These are phyloP conservation scores for Neodiprion virginianus DNA, from an alignment of 1,140 invertebrate genomes.

Conservation along the genomic window DNA sequence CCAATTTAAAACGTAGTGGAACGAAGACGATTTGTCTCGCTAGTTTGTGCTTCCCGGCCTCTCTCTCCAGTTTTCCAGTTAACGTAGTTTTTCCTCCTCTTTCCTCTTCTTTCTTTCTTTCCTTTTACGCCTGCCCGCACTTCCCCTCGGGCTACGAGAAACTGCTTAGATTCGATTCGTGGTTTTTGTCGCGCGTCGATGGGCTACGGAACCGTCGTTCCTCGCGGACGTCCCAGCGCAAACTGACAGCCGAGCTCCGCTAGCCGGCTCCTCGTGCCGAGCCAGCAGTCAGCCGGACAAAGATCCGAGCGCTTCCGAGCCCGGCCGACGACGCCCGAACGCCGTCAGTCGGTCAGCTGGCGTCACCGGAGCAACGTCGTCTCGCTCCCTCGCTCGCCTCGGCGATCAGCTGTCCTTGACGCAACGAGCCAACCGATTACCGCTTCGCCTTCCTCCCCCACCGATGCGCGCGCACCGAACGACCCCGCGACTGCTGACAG, in stretches of 20 bases:
- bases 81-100: too few species aligned
- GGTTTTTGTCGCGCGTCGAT: too few species aligned
- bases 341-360: background rate
- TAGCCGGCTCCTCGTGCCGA: background rate
- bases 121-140: background rate
- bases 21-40: too few species aligned
- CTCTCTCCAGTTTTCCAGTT: too few species aligned
- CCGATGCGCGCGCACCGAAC: background rate
- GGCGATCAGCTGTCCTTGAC: background rate
- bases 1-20: too few species aligned
- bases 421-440: background rate
- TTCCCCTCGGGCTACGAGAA: too few species aligned
- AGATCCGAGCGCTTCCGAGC: background rate
- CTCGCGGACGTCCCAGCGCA: background rate
- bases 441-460: too few species aligned
- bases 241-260: background rate
- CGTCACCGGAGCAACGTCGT: background rate
- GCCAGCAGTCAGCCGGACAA: background rate
- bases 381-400: background rate
- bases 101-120: background rate
- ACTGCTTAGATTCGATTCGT: too few species aligned
- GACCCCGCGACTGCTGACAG: background rate
- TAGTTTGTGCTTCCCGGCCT: too few species aligned
- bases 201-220: background rate
- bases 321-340: background rate